phyloP scores from a whole-genome alignment of 2,113 vertebrate species.

The Tragelaphus buxtoni region DNA sequence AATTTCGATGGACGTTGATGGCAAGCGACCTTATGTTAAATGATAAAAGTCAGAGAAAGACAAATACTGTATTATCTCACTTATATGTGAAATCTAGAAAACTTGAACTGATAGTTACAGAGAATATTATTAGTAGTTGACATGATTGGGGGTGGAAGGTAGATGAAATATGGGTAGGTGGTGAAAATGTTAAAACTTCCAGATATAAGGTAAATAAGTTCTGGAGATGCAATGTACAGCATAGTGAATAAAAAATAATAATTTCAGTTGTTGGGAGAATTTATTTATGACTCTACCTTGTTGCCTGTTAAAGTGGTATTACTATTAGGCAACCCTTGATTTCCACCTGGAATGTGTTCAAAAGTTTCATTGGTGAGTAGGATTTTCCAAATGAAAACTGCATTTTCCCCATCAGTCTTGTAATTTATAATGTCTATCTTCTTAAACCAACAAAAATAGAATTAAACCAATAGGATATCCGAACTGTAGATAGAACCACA shows the following conservation, averaged over 20 bases:
- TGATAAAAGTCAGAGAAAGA: not conserved
- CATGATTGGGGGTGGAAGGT: not conserved
- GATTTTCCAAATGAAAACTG: not conserved
- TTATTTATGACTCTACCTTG: not conserved
- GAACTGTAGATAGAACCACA: not conserved
- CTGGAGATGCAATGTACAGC: not conserved
- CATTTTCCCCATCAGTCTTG: not conserved
- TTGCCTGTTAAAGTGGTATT: not conserved
- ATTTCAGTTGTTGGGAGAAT: not conserved
- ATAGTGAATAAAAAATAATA: not conserved
- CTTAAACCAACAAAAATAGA: not conserved
- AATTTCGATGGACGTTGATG: not conserved
- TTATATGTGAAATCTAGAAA: not conserved
- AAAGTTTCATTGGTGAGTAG: not conserved
- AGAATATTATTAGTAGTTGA: not conserved
- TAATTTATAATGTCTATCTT: not conserved
- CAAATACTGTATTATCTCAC: not conserved
- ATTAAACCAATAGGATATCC: not conserved
- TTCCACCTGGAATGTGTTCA: not conserved
- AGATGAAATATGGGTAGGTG: not conserved
- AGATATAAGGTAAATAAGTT: not conserved
- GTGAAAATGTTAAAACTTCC: not conserved
- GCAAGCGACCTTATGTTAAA: not conserved
- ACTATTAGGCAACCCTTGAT: not conserved
- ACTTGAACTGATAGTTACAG: not conserved